Conservation (phyloP, 2,888 invertebrate species). For the Agriotes lineatus region DNA sequence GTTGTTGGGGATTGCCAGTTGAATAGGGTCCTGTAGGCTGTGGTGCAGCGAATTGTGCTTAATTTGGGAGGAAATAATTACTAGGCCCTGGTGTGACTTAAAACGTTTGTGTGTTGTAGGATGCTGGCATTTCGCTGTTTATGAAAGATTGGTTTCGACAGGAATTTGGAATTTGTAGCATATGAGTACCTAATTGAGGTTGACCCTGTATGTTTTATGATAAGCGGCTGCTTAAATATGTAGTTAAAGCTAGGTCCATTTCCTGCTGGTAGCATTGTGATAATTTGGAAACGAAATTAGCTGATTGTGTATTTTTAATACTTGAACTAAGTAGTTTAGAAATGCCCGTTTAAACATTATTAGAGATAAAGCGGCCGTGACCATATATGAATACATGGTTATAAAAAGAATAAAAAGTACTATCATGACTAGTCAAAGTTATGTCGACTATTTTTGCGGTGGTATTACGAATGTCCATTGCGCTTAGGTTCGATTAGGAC, state of each 20-base stretch:
- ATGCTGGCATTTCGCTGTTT: not conserved
- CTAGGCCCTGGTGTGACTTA: not conserved
- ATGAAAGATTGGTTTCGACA: not conserved
- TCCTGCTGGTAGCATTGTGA: slow-evolving; percentile 18
- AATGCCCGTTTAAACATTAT: no score
- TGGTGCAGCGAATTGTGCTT: not conserved
- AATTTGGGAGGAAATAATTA: not conserved
- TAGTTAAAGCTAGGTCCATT: slow-evolving; percentile 8
- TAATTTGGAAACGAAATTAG: no score
- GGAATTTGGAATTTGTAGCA: slow-evolving; percentile 5
- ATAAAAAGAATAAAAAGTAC: no score
- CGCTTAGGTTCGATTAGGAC: no score
- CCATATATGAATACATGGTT: no score
- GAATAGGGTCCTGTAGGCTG: not conserved
- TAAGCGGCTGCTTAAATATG: slow-evolving; percentile 2
- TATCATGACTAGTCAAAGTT: no score
- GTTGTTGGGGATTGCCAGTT: slow-evolving; percentile 20
- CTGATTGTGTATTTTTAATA: no score
- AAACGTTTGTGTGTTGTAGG: not conserved
- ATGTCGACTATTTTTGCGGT: no score
- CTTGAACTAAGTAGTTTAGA: no score
- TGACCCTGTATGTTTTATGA: slow-evolving; percentile 13
- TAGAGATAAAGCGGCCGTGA: no score
- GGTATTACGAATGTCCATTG: no score
- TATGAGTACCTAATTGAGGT: slow-evolving; percentile 1